Evolutionary conservation across 2,797 vertebrate genomes (phyloP).

Genomic region (Takifugu ocellatus): DNA sequence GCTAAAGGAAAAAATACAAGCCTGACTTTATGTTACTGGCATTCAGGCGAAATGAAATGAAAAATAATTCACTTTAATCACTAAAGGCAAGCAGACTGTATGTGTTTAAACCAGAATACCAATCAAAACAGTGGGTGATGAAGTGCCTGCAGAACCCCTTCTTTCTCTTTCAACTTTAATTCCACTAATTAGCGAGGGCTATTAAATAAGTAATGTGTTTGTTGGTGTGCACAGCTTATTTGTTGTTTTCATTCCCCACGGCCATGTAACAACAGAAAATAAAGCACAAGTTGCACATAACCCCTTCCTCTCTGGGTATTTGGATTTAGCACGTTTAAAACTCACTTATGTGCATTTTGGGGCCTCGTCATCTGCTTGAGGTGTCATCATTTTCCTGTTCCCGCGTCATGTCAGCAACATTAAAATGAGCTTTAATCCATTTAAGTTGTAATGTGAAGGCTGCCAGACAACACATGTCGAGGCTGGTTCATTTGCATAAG

Average conservation of each 20-base stretch:
- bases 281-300: constrained; percentile 28
- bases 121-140: constrained; percentile 44
- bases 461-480: neutral
- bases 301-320: constrained; percentile 25
- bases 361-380: constrained; percentile 28
- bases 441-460: constrained; percentile 26
- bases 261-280: constrained; percentile 44
- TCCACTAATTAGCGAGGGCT: constrained; percentile 57
- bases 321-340: constrained; percentile 44
- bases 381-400: constrained; percentile 21
- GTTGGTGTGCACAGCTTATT: constrained; percentile 45
- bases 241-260: constrained; percentile 51
- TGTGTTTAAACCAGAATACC: constrained; percentile 34
- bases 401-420: constrained; percentile 21
- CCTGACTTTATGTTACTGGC: no score
- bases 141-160: constrained; percentile 39
- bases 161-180: constrained; percentile 51
- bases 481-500: neutral
- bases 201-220: constrained; percentile 64
- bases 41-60: neutral
- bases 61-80: constrained; percentile 23
- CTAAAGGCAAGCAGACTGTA: constrained; percentile 18
- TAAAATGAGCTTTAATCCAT: constrained; percentile 22
- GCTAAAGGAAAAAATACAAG: no score
- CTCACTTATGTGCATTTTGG: constrained; percentile 19